Conservation (phyloP, 2,888 invertebrate genomes). For the Anaspis maculata region DNA sequence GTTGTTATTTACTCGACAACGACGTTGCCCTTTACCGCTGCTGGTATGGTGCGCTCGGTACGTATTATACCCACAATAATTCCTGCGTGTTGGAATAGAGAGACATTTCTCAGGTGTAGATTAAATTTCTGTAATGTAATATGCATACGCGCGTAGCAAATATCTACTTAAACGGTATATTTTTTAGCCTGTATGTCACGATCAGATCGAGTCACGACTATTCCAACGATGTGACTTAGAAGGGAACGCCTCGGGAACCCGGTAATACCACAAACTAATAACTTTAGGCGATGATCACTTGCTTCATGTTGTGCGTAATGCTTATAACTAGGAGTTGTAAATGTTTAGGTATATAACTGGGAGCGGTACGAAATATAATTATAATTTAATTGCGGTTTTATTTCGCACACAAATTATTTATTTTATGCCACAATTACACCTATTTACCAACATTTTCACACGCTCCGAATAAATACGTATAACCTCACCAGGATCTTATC, state of each 20-base stretch:
- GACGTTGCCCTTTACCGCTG: slow-evolving; percentile 10
- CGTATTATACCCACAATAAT: too few relatives aligned
- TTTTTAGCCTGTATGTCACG: slow-evolving; percentile 36
- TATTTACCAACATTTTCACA: too few relatives aligned
- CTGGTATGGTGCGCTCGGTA: too few relatives aligned
- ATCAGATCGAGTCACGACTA: slow-evolving; percentile 37
- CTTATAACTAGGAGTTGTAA: too few relatives aligned
- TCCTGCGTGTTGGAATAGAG: slow-evolving; percentile 14
- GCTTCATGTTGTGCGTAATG: slow-evolving; percentile 23
- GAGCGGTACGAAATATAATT: slow-evolving; percentile 18
- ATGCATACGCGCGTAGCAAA: slow-evolving; percentile 35
- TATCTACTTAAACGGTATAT: slow-evolving; percentile 34
- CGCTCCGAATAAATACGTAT: too few relatives aligned
- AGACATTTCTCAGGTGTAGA: slow-evolving; percentile 16
- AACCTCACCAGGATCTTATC: too few relatives aligned
- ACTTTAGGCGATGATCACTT: slow-evolving; percentile 30
- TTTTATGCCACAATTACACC: too few relatives aligned
- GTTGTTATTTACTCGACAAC: slow-evolving; percentile 22
- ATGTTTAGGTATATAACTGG: slow-evolving; percentile 18
- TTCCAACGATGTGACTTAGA: slow-evolving; percentile 31
- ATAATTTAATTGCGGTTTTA: slow-evolving; percentile 15
- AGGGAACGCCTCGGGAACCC: slow-evolving; percentile 32
- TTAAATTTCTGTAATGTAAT: slow-evolving; percentile 23
- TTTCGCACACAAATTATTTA: too few relatives aligned
- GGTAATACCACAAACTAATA: slow-evolving; percentile 34